A percentile compares a stretch with the other conserved stretches of the same genome.
Evolutionary conservation across 1,140 invertebrate species (phyloP).

Genomic region (Scaptodrosophila lebanonensis): DNA sequence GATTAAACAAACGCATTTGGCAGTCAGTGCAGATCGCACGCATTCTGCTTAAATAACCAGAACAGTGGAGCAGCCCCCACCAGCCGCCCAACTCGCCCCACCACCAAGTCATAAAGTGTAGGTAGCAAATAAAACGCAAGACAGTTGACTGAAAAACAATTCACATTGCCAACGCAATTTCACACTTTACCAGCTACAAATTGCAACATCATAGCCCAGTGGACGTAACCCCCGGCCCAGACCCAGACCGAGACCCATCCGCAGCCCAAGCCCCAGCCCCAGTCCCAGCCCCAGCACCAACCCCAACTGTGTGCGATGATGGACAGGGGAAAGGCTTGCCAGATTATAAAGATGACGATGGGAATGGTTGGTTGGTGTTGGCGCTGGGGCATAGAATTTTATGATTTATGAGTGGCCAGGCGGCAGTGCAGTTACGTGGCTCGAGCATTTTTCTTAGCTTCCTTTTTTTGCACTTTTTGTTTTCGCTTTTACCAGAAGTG

Average conservation of each 20-base stretch:
- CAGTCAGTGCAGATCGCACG: no score
- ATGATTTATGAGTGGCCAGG: slow-evolving; percentile 59
- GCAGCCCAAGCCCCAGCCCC: slow-evolving; percentile 20
- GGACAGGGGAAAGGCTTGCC: slow-evolving; percentile 46
- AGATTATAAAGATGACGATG: slow-evolving; percentile 70
- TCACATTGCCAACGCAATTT: slow-evolving; percentile 64
- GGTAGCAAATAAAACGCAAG: not conserved
- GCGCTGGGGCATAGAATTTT: slow-evolving; percentile 54
- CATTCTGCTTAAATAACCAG: slow-evolving; percentile 10
- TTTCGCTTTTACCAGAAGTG: slow-evolving; percentile 3
- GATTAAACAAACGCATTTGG: no score
- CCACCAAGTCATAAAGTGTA: not conserved
- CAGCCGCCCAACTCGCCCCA: not conserved
- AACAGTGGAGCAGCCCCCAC: no score
- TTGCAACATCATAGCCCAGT: slow-evolving; percentile 65
- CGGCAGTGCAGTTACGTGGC: not conserved
- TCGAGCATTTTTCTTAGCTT: slow-evolving; percentile 27
- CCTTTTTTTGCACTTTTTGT: slow-evolving; percentile 8
- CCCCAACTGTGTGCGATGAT: no score
- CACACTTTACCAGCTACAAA: slow-evolving; percentile 73
- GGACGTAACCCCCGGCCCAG: slow-evolving; percentile 4
- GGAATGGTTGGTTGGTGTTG: no score
- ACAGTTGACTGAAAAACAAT: slow-evolving; percentile 45
- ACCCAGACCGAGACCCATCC: not conserved
- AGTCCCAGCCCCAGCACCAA: no score